These are phyloP conservation scores for Eulemur macaco DNA, from an alignment of 2,113 vertebrate genomes.

Conservation along the genomic window DNA sequence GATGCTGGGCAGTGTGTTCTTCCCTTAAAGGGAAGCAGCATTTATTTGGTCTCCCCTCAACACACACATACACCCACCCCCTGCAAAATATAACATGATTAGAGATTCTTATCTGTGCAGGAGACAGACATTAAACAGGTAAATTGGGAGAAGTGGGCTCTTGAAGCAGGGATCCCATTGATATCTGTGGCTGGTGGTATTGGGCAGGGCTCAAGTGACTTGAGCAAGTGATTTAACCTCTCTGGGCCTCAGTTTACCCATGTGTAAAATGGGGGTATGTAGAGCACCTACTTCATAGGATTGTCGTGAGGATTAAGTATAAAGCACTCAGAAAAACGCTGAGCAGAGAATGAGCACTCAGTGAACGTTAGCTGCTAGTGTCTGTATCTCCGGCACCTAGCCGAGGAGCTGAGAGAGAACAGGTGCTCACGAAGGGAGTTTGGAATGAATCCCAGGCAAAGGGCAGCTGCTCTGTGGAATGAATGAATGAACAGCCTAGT, in stretches of 20 bases:
- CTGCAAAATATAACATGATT: neutral
- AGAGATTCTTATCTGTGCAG: neutral
- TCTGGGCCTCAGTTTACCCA: neutral
- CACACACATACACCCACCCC: too few relatives aligned
- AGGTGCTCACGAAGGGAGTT: neutral
- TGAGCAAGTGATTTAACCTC: neutral
- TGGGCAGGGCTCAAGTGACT: neutral
- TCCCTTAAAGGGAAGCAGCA: neutral
- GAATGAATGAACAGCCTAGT: neutral
- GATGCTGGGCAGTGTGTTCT: neutral
- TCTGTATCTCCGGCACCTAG: neutral
- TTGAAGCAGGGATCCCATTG: neutral
- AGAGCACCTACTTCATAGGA: neutral
- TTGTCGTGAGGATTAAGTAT: neutral
- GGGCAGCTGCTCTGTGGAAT: neutral
- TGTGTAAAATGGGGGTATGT: neutral
- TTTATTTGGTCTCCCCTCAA: neutral
- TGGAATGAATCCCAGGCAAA: constrained; percentile 19
- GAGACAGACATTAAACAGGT: neutral
- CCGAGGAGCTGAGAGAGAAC: neutral
- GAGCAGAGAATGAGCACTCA: neutral
- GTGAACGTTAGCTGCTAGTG: neutral
- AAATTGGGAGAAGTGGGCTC: neutral
- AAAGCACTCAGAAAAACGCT: neutral
- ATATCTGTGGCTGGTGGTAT: neutral